These are phyloP conservation scores for Scaptomyza reducta DNA, from an alignment of 2,888 invertebrate species.

Conservation along the genomic window DNA sequence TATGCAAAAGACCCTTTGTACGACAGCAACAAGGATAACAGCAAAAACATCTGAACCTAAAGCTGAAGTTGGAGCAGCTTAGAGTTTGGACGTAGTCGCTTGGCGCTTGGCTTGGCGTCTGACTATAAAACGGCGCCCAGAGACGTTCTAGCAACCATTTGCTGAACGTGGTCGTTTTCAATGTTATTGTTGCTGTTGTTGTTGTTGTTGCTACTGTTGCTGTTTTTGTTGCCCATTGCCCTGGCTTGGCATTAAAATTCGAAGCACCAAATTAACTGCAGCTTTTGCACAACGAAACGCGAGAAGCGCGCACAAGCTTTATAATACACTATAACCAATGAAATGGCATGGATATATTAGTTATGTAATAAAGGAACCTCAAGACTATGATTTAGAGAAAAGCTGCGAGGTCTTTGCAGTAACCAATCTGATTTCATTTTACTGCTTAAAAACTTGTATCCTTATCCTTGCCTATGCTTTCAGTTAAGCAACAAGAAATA, in stretches of 20 bases:
- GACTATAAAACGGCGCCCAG: conserved; percentile 76
- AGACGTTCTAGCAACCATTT: conserved; percentile 59
- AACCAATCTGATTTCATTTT: neutral
- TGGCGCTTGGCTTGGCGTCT: conserved; percentile 48
- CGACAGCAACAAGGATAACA: conserved; percentile 36
- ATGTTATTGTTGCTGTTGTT: conserved; percentile 47
- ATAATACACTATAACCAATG: conserved; percentile 52
- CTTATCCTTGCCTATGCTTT: neutral
- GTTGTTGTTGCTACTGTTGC: conserved; percentile 39
- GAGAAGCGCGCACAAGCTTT: conserved; percentile 64
- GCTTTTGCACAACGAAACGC: conserved; percentile 71
- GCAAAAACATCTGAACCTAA: conserved; percentile 2
- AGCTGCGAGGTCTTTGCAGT: too few relatives aligned
- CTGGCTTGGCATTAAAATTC: conserved; percentile 72
- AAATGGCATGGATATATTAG: conserved; percentile 30
- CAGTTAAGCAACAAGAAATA: neutral
- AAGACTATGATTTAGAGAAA: neutral
- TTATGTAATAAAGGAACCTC: neutral
- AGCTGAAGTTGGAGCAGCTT: conserved; percentile 35
- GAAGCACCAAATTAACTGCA: conserved; percentile 81
- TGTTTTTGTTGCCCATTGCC: conserved; percentile 46
- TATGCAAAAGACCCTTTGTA: conserved; percentile 69
- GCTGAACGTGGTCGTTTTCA: conserved; percentile 61
- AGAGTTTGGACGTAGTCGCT: conserved; percentile 49
- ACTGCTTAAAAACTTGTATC: neutral